phyloP scores from a whole-genome alignment of 2,113 vertebrate genomes.

The Cebidichthys violaceus region DNA sequence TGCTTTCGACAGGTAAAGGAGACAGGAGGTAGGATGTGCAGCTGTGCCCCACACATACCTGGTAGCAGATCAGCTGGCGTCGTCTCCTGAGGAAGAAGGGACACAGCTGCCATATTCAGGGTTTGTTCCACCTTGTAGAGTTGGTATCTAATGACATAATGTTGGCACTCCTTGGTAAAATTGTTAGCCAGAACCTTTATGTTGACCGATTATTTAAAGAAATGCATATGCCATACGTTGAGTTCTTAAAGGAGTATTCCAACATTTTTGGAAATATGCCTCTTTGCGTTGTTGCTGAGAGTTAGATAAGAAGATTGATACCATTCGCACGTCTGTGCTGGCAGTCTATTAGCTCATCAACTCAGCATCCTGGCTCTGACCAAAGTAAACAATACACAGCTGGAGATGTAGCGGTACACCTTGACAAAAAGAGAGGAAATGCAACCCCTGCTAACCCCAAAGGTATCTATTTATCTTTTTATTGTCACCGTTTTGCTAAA shows the following conservation, averaged over 20 bases:
- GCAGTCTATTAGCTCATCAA: not conserved
- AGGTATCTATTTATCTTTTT: not conserved
- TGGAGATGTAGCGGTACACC: not conserved
- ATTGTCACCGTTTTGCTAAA: too few species aligned
- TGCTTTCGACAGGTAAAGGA: conserved; percentile 70
- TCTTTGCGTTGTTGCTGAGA: not conserved
- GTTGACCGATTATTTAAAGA: not conserved
- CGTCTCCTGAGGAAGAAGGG: conserved; percentile 52
- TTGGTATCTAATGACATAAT: conserved; percentile 18
- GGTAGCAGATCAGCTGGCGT: conserved; percentile 59
- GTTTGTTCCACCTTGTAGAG: conserved; percentile 38
- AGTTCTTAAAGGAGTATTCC: not conserved
- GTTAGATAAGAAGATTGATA: not conserved
- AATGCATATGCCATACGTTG: not conserved
- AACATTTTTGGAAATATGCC: not conserved
- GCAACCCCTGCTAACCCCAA: not conserved
- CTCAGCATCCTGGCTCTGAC: not conserved
- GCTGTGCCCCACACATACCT: conserved; percentile 59
- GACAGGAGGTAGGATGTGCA: conserved; percentile 54
- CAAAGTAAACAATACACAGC: not conserved
- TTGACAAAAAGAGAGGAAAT: not conserved
- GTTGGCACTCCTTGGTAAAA: not conserved
- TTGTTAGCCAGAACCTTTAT: not conserved
- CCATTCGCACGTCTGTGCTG: not conserved
- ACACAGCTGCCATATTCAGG: conserved; percentile 54